A percentile compares a stretch with the other conserved stretches of the same genome.
Evolutionary conservation across 1,140 invertebrate genomes (phyloP).

Genomic region (Apis cerana): DNA sequence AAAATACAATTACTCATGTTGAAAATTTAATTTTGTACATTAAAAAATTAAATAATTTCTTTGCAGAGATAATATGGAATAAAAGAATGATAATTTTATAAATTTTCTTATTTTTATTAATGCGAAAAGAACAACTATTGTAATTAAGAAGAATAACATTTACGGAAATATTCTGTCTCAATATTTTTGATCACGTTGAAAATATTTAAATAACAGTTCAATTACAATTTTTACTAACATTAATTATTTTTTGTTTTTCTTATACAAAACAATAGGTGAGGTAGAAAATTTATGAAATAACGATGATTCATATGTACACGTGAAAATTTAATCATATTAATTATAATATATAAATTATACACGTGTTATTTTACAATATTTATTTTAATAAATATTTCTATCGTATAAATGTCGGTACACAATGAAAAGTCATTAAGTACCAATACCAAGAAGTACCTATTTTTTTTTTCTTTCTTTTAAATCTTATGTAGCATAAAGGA

Average conservation of each 20-base stretch:
- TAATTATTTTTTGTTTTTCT: neutral
- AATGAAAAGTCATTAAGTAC: conserved; percentile 55
- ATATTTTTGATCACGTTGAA: neutral
- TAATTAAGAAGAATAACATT: neutral
- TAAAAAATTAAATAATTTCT: neutral
- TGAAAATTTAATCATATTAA: conserved; percentile 47
- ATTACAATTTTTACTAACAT: neutral
- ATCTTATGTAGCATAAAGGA: conserved; percentile 19
- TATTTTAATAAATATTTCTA: conserved; percentile 67
- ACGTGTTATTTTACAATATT: conserved; percentile 54
- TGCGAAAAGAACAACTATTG: neutral
- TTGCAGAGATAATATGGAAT: neutral
- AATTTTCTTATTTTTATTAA: neutral
- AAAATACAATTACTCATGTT: too few species aligned
- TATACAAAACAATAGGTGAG: neutral
- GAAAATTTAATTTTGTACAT: too few species aligned
- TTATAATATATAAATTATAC: conserved; percentile 58
- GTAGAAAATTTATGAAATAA: conserved; percentile 22
- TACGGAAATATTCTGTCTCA: neutral
- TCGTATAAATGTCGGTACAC: conserved; percentile 47
- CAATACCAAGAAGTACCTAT: conserved; percentile 53
- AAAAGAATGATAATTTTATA: neutral
- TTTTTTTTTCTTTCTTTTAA: neutral
- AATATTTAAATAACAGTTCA: neutral
- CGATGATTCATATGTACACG: conserved; percentile 31